Conservation (phyloP, 2,113 vertebrate species). For the Aleadryas rufinucha region DNA sequence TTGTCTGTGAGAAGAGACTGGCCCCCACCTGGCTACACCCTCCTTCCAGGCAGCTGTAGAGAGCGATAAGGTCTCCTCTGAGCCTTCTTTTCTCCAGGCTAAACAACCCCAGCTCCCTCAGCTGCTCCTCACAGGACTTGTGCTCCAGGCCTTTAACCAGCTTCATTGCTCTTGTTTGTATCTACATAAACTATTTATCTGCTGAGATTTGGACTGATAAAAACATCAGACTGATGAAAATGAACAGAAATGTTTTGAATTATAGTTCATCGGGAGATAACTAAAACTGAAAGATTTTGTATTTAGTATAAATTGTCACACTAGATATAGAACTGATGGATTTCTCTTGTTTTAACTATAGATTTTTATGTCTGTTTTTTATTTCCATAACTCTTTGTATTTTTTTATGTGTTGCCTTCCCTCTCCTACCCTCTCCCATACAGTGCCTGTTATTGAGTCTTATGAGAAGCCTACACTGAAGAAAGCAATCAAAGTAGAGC, state of each 20-base stretch:
- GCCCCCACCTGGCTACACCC: fast-evolving
- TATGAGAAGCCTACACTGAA: slow-evolving; percentile 78
- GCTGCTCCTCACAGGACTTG: not conserved
- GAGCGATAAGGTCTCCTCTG: not conserved
- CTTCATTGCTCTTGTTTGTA: not conserved
- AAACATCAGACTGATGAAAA: not conserved
- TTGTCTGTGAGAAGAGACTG: not conserved
- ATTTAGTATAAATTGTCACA: not conserved
- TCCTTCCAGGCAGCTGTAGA: not conserved
- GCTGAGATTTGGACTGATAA: not conserved
- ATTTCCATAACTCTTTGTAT: not conserved
- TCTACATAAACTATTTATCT: not conserved
- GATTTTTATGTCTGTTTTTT: not conserved
- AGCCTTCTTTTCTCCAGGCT: not conserved
- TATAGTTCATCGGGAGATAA: not conserved
- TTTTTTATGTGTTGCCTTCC: not conserved
- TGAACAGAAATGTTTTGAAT: not conserved
- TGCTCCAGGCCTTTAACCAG: not conserved
- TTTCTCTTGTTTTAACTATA: not conserved
- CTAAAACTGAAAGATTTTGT: not conserved
- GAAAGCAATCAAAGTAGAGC: slow-evolving; percentile 90
- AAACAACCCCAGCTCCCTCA: not conserved
- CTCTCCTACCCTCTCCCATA: not conserved
- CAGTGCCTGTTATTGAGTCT: slow-evolving; percentile 79
- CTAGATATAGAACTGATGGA: not conserved